These are phyloP conservation scores for Heliothis subflexa DNA, from an alignment of 1,140 invertebrate genomes.

Conservation along the genomic window DNA sequence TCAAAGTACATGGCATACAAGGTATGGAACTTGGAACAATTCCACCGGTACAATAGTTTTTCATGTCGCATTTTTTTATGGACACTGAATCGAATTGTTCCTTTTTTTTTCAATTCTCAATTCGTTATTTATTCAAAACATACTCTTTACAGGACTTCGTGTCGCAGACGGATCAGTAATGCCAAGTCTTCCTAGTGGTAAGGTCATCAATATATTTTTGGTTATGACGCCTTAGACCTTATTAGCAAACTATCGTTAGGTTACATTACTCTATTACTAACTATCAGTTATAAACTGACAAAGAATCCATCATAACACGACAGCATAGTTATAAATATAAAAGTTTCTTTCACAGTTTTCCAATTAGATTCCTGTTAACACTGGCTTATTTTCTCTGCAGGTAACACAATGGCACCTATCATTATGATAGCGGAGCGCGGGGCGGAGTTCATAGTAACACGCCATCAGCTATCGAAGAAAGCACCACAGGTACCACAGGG, in stretches of 20 bases:
- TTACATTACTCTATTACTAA: too few species aligned
- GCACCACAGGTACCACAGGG: background rate
- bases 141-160: constrained; percentile 91
- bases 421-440: constrained; percentile 95
- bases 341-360: too few species aligned
- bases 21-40: constrained; percentile 55
- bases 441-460: constrained; percentile 90
- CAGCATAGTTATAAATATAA: too few species aligned
- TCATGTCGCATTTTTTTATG: too few species aligned
- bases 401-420: constrained; percentile 92
- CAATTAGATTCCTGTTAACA: too few species aligned
- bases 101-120: too few species aligned
- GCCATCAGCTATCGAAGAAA: constrained; percentile 69
- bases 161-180: constrained; percentile 90
- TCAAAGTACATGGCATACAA: constrained; percentile 87
- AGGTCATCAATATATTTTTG: constrained; percentile 28
- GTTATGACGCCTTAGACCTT: background rate
- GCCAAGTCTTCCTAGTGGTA: constrained; percentile 76
- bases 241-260: too few species aligned
- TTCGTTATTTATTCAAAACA: too few species aligned
- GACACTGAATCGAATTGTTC: too few species aligned
- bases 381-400: constrained; percentile 66
- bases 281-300: too few species aligned
- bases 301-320: too few species aligned
- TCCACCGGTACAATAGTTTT: too few species aligned